Conservation (phyloP, 2,113 vertebrate species). For the Hystrix cristata region DNA sequence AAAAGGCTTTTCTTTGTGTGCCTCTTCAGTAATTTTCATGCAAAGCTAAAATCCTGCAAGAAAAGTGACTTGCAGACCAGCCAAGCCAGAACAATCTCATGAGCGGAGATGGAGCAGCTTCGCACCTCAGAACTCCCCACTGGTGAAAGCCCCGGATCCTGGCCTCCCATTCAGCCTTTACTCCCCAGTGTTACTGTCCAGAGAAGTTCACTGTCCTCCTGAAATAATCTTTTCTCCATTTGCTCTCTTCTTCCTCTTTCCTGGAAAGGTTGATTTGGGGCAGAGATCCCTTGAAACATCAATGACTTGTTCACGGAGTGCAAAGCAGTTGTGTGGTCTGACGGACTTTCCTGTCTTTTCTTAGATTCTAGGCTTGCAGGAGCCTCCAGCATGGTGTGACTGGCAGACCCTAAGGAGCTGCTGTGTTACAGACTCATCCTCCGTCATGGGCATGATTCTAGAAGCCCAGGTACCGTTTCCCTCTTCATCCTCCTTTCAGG, state of each 20-base stretch:
- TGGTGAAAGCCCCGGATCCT: neutral
- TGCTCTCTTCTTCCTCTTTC: slow-evolving; percentile 6
- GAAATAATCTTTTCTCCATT: neutral
- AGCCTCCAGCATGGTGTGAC: slow-evolving; percentile 89
- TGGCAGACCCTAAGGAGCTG: slow-evolving; percentile 95
- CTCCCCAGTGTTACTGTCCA: neutral
- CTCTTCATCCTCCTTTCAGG: neutral
- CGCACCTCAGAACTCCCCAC: neutral
- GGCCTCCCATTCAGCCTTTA: neutral
- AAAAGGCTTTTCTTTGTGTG: neutral
- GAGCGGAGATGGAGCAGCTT: neutral
- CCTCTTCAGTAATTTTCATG: neutral
- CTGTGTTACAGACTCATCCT: slow-evolving; percentile 90
- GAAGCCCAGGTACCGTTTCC: slow-evolving; percentile 91
- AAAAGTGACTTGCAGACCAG: neutral
- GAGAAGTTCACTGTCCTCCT: neutral
- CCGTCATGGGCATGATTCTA: slow-evolving; percentile 91
- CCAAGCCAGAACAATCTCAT: slow-evolving; percentile 13
- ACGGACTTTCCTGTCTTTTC: slow-evolving; percentile 63
- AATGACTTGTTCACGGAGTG: neutral
- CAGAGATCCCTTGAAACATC: neutral
- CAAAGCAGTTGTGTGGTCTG: neutral
- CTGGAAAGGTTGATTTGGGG: neutral
- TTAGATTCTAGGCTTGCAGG: slow-evolving; percentile 93
- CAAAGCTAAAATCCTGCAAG: slow-evolving; percentile 4